Evolutionary conservation across 92 coral and sea anemone genomes (phyloP), one percentile per base, ranked within the genome.

Genomic region (Galaxea fascicularis): DNA sequence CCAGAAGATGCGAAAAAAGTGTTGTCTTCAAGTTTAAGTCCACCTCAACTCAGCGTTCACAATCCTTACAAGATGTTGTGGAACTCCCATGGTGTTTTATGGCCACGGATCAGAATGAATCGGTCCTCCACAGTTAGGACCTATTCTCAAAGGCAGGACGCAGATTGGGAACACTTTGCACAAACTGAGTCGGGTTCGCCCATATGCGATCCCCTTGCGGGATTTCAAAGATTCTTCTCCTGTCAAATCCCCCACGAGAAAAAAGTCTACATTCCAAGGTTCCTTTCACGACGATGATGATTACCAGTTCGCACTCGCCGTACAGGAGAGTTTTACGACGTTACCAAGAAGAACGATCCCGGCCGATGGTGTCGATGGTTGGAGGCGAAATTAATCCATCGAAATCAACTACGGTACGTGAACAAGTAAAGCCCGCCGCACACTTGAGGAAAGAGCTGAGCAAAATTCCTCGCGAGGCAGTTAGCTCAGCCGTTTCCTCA

Each of bases 71-170:
- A 83, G 59, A 41, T 49, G 83, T 25, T 85, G 28, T 85, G 89
- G 88, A 71, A 84, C 51, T 74, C 77, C 28, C 65, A 75, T 31
- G 88, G 82, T 39, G 88, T 84, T 18, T 66, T 69, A 39, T 84
- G 88, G 83, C 83, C 88, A 60, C 27, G 28, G 30, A 60, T 60
- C 70, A 78, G 66, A 10, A 1, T 56, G 20, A 56, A 56, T 56
- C 4, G 62, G 62, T 60, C 28, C 66, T 60, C 66, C 66, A 60
- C 68, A 63, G 68, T 63, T 26, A 63, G 68, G 35, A 63, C 68
- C 18, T 63, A 24, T 63, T 63, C 68, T 63, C 68, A 63, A 63
- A 25, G 68, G 16, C 41, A 26, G 68, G 68, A 26, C 15, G 68
- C 68, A 63, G 68, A 26, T 31, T 25, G 31, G 68, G 68, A 63